A percentile compares a stretch with the other conserved stretches of the same genome.
phyloP scores from a whole-genome alignment of 2,797 vertebrate genomes.

The Fistularia commersonii region DNA sequence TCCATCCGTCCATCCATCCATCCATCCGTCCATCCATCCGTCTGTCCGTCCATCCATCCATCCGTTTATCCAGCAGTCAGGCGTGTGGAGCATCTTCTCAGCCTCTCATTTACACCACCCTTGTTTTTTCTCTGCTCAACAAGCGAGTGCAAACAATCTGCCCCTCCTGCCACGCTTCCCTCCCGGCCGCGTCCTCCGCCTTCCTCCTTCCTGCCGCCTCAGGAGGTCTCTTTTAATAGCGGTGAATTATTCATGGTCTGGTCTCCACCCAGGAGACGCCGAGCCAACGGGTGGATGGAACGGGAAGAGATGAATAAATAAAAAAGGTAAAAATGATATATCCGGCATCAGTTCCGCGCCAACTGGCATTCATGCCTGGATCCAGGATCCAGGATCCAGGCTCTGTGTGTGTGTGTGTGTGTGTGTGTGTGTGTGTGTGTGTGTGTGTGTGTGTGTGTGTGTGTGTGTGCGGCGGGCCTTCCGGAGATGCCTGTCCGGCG shows the following conservation, averaged over 20 bases:
- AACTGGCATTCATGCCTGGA: no score
- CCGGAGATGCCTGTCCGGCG: slow-evolving; percentile 36
- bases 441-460: slow-evolving; percentile 14
- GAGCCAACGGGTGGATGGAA: slow-evolving; percentile 36
- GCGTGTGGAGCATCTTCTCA: slow-evolving; percentile 40
- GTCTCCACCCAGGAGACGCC: slow-evolving; percentile 42
- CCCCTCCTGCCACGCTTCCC: slow-evolving; percentile 26
- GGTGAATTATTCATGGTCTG: slow-evolving; percentile 59
- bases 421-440: slow-evolving; percentile 3
- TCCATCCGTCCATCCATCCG: no score
- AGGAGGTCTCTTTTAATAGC: slow-evolving; percentile 54
- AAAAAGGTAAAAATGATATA: slow-evolving; percentile 54
- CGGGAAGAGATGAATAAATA: slow-evolving; percentile 61
- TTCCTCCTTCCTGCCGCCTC: slow-evolving; percentile 11
- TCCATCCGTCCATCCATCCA: no score
- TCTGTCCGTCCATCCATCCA: no score
- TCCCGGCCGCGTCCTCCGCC: background rate
- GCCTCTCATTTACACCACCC: slow-evolving; percentile 5
- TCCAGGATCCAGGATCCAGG: no score
- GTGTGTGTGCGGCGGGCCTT: slow-evolving; percentile 42
- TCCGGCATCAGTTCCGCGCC: no score
- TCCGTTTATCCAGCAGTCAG: no score
- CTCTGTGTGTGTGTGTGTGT: slow-evolving; percentile 14
- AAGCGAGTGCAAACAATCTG: slow-evolving; percentile 13
- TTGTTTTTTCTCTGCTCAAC: slow-evolving; percentile 1